These are phyloP conservation scores for Ploceus nigricollis DNA, from an alignment of 2,113 vertebrate genomes.

Conservation along the genomic window DNA sequence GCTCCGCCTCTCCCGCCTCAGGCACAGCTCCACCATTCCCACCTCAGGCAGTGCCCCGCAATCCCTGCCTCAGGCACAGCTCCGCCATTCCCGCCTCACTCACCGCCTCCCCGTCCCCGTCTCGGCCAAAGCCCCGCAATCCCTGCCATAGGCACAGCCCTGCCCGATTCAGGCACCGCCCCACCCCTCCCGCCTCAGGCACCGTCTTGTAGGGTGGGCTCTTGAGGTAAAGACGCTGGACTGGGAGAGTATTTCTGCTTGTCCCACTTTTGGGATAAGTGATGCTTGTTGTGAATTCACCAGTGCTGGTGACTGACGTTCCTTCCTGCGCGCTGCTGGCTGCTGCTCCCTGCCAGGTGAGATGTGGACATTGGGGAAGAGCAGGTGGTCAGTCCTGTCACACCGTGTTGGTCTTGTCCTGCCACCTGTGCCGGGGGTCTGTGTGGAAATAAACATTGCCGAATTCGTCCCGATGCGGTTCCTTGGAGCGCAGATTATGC, in stretches of 20 bases:
- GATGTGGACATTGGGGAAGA: neutral
- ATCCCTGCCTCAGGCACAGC: neutral
- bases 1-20: no score
- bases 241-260: rapidly evolving
- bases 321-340: neutral
- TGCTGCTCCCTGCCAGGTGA: neutral
- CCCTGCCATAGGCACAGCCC: rapidly evolving
- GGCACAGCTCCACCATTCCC: no score
- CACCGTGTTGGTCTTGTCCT: neutral
- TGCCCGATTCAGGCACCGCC: no score
- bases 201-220: no score
- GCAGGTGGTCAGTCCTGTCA: neutral
- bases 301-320: rapidly evolving
- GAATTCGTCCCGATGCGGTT: rapidly evolving
- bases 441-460: neutral
- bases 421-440: neutral
- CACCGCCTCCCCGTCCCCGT: no score
- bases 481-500: neutral
- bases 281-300: rapidly evolving
- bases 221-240: rapidly evolving
- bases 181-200: neutral
- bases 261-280: rapidly evolving
- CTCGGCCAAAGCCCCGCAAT: no score
- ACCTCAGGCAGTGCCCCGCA: no score
- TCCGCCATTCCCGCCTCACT: no score